Conservation (phyloP, 2,888 invertebrate species). For the Zele albiditarsus region DNA sequence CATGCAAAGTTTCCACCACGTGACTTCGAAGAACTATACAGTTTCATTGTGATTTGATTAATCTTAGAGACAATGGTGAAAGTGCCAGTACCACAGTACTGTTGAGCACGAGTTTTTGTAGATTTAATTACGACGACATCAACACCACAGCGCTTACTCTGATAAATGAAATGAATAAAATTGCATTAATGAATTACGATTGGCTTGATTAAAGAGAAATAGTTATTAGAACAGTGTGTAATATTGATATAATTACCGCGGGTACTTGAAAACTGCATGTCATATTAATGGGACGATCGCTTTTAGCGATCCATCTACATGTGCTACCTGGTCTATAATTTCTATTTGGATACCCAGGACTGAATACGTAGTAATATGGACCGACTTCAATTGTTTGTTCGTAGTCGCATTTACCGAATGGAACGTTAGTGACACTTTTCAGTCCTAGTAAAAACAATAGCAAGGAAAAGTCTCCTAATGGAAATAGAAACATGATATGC, state of each 20-base stretch:
- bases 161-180: slow-evolving; percentile 49
- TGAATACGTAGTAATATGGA: slow-evolving; percentile 72
- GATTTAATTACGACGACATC: slow-evolving; percentile 75
- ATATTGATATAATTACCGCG: slow-evolving; percentile 65
- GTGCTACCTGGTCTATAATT: slow-evolving; percentile 67
- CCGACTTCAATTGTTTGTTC: slow-evolving; percentile 69
- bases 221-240: background rate
- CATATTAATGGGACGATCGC: slow-evolving; percentile 66
- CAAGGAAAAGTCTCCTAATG: slow-evolving; percentile 25
- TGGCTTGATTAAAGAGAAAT: background rate
- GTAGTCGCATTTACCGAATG: slow-evolving; percentile 72
- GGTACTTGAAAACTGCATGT: slow-evolving; percentile 75
- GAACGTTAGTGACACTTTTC: background rate
- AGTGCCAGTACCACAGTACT: slow-evolving; percentile 75
- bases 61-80: slow-evolving; percentile 60
- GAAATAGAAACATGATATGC: background rate
- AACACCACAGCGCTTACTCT: slow-evolving; percentile 73
- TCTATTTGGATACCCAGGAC: slow-evolving; percentile 72
- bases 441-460: slow-evolving; percentile 44
- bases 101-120: slow-evolving; percentile 74
- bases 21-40: slow-evolving; percentile 58
- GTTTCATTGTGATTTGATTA: slow-evolving; percentile 57
- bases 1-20: slow-evolving; percentile 76
- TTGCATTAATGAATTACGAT: background rate
- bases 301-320: slow-evolving; percentile 76